Evolutionary conservation across 2,888 invertebrate genomes (phyloP), one percentile per base, ranked within the genome.

Genomic region (Epinotia demarniana): DNA sequence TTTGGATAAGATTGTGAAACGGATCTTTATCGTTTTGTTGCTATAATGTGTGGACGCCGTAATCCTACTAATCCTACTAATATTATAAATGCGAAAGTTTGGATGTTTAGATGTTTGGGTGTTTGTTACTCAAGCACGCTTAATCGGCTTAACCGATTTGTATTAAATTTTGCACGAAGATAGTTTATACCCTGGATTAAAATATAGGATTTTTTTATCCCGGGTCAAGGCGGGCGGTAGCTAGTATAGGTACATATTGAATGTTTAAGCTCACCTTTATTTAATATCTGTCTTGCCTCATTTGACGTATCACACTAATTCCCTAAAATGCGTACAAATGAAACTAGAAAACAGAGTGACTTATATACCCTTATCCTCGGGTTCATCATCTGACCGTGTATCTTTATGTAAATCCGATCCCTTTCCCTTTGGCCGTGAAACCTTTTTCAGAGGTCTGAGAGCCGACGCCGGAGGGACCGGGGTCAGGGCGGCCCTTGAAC

Each of bases 401-500:
- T 71, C 61, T 13, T 61, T 71, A 75, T 75, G 75, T 71, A 75
- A 75, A 75, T 71, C 71, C 55, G 57, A 58, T 63, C 75, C 62
- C 39, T 66, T 66, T 63, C 75, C 62, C 39, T 66, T 66, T 71
- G 75, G 71, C 75, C 75, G 71, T 75, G 75, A 75, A 71, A 66
- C 75, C 66, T 66, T 53, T 62, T 53, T 19, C 72, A 57, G 64
- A 62, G 73, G 73, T 69, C 63, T 64, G 19, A 27, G 63, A 74
- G 64, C 66, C 53, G 53, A 53, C 43, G 55, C 63, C 74, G 58
- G 55, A 66, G 66, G 75, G 75, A 57, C 60, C 39, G 61, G 39
- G 74, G 74, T 69, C 70, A 71, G 70, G 53, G 33, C 67, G 49
- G 71, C 49, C 75, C 73, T 77, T 77, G 77, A 77, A 77, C 74